Base-by-base conservation (phyloP, 2,888 invertebrate genomes). In the Ephialtes manifestator region DNA sequence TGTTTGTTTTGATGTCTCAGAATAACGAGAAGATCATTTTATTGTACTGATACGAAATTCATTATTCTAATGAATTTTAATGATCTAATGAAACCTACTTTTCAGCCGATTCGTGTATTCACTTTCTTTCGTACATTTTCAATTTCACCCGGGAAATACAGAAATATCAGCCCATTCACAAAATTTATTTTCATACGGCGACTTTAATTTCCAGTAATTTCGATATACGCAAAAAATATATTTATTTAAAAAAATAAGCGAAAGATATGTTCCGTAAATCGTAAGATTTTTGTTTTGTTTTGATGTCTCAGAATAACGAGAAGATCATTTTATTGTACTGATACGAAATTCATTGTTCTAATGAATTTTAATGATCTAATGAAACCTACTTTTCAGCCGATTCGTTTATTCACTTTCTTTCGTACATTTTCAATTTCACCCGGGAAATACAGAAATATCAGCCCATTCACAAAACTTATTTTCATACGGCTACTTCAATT, bases 81-180 rank as follows among this genome's bases (percentile, higher is more conserved):
- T n/a, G n/a, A n/a, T n/a, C n/a, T n/a, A n/a, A n/a, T n/a, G n/a
- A n/a, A n/a, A n/a, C 65, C 63, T 35, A 39, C 31, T 48, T 43
- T 53, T 58, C 48, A 35, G 18, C 28, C 68, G 72, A 67, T 80
- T 75, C 39, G 20, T 48, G 46, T 58, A 31, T 63, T 31, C 72
- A 8, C 43, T 55, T 28, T 43, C 24, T 39, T 75, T 43, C 24
- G 46, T 24, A 24, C 11, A 63, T 63, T 75, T 75, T 24, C 13
- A 1, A 65, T 65, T 65, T 65, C 39, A 43, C 11, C 11, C 39
- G 8, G 65, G 18, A 65, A 43, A 18, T 11, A n/a, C 31, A 1
- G 5, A 8, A 31, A n/a, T 35, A 11, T 13, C 24, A 58, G 28
- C 4, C n/a, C 60, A 63, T 35, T 28, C 13, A 35, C 5, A 35